Evolutionary conservation across 1,140 invertebrate species (phyloP).

Genomic region (Drosophila sucinea): DNA sequence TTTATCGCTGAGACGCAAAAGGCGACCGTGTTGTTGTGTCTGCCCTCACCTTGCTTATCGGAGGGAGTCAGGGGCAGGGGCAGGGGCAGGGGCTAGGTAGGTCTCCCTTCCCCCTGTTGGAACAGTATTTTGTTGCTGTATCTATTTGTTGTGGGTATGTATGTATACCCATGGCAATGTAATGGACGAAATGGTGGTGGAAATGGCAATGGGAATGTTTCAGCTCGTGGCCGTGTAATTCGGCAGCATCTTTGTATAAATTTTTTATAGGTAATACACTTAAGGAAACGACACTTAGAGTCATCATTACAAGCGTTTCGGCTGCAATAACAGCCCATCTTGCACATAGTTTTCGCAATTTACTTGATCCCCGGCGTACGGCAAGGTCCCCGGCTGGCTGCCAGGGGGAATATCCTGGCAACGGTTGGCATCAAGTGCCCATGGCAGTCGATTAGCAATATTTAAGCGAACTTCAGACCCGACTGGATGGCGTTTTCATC

Average conservation of each 20-base stretch:
- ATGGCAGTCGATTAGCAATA: constrained; percentile 72
- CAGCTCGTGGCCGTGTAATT: constrained; percentile 60
- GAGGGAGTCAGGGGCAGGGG: constrained; percentile 21
- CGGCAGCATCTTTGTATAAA: constrained; percentile 81
- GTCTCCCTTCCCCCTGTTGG: constrained; percentile 4
- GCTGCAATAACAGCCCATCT: constrained; percentile 83
- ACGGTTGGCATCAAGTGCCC: constrained; percentile 72
- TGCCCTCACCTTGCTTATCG: constrained; percentile 48
- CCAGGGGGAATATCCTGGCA: constrained; percentile 37
- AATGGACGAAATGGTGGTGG: constrained; percentile 42
- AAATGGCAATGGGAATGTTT: constrained; percentile 28
- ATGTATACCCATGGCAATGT: neutral
- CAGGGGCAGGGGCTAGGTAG: constrained; percentile 31
- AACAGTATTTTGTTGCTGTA: constrained; percentile 13
- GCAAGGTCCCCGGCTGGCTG: neutral
- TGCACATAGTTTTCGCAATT: constrained; percentile 83
- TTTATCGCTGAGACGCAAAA: constrained; percentile 68
- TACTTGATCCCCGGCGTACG: constrained; percentile 73
- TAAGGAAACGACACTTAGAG: constrained; percentile 83
- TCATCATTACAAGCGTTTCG: constrained; percentile 83
- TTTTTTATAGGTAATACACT: constrained; percentile 83
- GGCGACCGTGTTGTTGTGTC: constrained; percentile 6
- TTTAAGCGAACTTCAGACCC: constrained; percentile 56
- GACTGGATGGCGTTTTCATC: constrained; percentile 62
- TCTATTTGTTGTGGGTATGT: constrained; percentile 36